Evolutionary conservation across 2,888 invertebrate genomes (phyloP).

Genomic region (Dascillus cervinus): DNA sequence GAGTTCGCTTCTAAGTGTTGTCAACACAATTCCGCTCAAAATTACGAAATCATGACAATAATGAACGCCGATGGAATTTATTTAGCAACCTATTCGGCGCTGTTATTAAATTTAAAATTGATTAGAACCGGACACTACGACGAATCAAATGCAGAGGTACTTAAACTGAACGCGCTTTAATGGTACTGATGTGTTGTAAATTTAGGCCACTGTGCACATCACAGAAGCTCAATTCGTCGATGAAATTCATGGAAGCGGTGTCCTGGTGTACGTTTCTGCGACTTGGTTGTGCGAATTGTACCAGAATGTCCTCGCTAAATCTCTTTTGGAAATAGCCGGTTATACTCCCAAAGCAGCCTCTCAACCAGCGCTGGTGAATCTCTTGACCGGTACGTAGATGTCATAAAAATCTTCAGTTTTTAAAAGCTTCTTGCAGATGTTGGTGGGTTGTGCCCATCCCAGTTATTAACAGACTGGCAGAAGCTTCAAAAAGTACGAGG

Average conservation of each 20-base stretch:
- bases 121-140: constrained; percentile 70
- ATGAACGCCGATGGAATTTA: constrained; percentile 96
- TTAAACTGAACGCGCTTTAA: neutral
- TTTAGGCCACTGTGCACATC: constrained; percentile 44
- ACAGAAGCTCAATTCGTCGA: constrained; percentile 87
- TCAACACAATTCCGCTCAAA: constrained; percentile 64
- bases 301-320: constrained; percentile 71
- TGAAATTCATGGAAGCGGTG: constrained; percentile 86
- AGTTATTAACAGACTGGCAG: constrained; percentile 82
- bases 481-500: constrained; percentile 69
- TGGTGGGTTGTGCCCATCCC: constrained; percentile 74
- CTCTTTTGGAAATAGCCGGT: constrained; percentile 63
- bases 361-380: constrained; percentile 61
- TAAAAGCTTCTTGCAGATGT: constrained; percentile 62
- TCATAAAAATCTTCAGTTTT: no score
- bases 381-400: constrained; percentile 74
- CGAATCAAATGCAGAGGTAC: constrained; percentile 30
- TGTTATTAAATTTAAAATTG: constrained; percentile 74
- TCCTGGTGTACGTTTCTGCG: constrained; percentile 85
- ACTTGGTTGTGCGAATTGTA: constrained; percentile 92
- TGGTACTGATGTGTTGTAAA: neutral
- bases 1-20: constrained; percentile 89
- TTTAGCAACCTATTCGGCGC: constrained; percentile 78
- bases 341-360: constrained; percentile 49
- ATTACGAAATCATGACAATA: constrained; percentile 60